phyloP scores from a whole-genome alignment of 2,797 vertebrate species.

The Bovichtus variegatus region DNA sequence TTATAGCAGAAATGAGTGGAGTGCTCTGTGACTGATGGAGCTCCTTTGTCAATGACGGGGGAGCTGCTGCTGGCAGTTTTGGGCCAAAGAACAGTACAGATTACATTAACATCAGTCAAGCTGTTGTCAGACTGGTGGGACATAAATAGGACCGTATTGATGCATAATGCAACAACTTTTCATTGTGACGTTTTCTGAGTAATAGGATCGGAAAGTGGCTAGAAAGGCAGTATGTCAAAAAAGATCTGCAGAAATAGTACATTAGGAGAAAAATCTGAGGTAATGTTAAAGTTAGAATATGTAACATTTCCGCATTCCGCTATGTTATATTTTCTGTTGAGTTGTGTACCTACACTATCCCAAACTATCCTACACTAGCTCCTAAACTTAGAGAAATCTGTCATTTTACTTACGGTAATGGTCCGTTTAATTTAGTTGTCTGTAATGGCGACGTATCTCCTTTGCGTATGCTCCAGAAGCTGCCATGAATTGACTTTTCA shows the following conservation, averaged over 20 bases:
- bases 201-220: slow-evolving; percentile 70
- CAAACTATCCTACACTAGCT: too few relatives aligned
- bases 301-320: too few relatives aligned
- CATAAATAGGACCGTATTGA: slow-evolving; percentile 83
- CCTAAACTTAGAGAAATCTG: too few relatives aligned
- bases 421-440: too few relatives aligned
- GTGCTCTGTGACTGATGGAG: slow-evolving; percentile 81
- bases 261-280: not conserved
- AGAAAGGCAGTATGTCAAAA: slow-evolving; percentile 55
- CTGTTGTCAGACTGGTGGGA: slow-evolving; percentile 79
- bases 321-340: too few relatives aligned
- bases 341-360: too few relatives aligned
- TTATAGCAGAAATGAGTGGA: slow-evolving; percentile 77
- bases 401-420: too few relatives aligned
- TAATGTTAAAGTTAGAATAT: not conserved
- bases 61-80: slow-evolving; percentile 82
- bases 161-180: slow-evolving; percentile 83
- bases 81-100: slow-evolving; percentile 83
- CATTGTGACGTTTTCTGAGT: slow-evolving; percentile 71
- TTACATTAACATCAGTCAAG: slow-evolving; percentile 85
- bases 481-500: too few relatives aligned
- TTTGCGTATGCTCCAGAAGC: too few relatives aligned
- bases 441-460: too few relatives aligned
- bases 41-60: slow-evolving; percentile 80
- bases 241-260: slow-evolving; percentile 32